These are phyloP conservation scores for Calameuta pallipes DNA, from an alignment of 2,888 invertebrate species.

Conservation along the genomic window DNA sequence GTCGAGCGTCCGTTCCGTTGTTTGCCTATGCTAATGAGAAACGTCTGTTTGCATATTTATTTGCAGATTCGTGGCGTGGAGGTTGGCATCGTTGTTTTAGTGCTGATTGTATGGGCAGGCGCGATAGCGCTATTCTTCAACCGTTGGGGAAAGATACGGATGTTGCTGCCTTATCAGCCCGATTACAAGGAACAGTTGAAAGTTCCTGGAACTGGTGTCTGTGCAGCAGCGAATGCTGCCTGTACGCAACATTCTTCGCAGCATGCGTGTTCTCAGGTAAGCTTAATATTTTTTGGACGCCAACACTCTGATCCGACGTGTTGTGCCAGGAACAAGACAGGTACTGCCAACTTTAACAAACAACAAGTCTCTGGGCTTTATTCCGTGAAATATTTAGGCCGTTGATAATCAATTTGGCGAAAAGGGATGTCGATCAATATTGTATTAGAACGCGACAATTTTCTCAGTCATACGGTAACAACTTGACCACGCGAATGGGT, in stretches of 20 bases:
- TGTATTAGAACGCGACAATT: too few species aligned
- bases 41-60: conserved; percentile 32
- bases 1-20: too few species aligned
- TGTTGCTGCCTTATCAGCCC: conserved; percentile 91
- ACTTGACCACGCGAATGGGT: too few species aligned
- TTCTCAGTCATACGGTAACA: too few species aligned
- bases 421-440: too few species aligned
- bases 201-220: conserved; percentile 79
- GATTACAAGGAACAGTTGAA: conserved; percentile 92
- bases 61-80: conserved; percentile 87
- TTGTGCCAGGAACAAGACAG: too few species aligned
- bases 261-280: conserved; percentile 74
- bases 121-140: conserved; percentile 93
- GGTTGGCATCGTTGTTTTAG: conserved; percentile 88
- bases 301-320: not conserved
- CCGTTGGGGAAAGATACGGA: conserved; percentile 94
- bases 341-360: too few species aligned
- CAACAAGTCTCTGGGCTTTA: too few species aligned
- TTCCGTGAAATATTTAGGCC: too few species aligned
- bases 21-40: too few species aligned
- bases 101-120: conserved; percentile 87
- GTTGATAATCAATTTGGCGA: too few species aligned
- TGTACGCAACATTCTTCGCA: conserved; percentile 71
- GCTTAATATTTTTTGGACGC: not conserved
- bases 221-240: conserved; percentile 71